phyloP scores from a whole-genome alignment of 2,113 vertebrate species.

The Python bivittatus region DNA sequence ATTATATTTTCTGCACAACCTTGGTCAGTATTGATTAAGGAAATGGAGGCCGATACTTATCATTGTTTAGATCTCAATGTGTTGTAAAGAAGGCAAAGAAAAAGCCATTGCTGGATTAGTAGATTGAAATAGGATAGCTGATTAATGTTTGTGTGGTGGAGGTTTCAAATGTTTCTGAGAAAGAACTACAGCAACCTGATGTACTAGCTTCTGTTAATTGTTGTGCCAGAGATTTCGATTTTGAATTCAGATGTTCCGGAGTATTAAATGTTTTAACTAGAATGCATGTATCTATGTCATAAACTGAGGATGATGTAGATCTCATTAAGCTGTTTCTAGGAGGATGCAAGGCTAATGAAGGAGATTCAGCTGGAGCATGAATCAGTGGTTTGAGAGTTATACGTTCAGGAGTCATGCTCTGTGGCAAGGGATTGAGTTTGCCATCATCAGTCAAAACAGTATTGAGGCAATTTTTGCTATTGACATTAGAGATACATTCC shows the following conservation, averaged over 20 bases:
- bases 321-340: neutral
- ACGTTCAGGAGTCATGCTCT: neutral
- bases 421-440: neutral
- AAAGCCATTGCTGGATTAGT: neutral
- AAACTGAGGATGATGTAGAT: neutral
- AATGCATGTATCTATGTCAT: neutral
- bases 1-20: neutral
- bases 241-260: neutral
- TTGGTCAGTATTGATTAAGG: neutral
- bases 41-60: neutral
- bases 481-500: neutral
- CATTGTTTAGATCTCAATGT: neutral
- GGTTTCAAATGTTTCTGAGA: neutral
- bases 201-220: neutral
- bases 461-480: neutral
- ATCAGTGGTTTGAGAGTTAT: neutral
- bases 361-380: neutral
- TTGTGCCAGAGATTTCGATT: neutral
- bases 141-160: neutral
- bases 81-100: neutral
- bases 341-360: neutral
- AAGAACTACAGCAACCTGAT: neutral
- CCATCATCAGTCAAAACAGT: neutral
- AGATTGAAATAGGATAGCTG: neutral
- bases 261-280: neutral